Base-by-base conservation (phyloP, 2,113 vertebrate genomes). In the Misgurnus mizolepis region DNA sequence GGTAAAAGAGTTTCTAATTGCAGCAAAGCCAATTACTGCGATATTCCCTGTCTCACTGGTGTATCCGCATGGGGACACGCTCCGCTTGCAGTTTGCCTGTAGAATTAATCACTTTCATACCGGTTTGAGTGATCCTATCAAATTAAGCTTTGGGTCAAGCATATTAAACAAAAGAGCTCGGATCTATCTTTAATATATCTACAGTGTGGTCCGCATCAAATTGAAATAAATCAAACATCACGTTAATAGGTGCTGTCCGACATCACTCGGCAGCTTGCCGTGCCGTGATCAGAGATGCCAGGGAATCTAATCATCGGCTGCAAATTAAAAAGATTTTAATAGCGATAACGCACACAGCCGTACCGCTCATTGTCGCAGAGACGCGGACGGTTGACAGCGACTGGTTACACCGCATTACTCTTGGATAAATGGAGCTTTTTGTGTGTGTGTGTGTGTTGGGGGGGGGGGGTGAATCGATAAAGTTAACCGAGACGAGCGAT, bases 61-160 rank as follows among this genome's bases (percentile, higher is more conserved):
- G 89, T 90, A 91, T 92, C 92, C 94, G 93, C 77, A 93, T 93
- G 93, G 91, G 93, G 93, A 95, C 90, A 92, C 92, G 92, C 91
- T 92, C 90, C 89, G 91, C 91, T 95, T 94, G 95, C 95, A 93
- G 91, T 92, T 81, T 94, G 93, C 94, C 93, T 95, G 93, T 94
- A 93, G 93, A 95, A 94, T 94, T 94, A 94, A 95, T 95, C 94
- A 93, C 94, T 95, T 94, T 95, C 94, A 93, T 95, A 92, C 92
- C 92, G 94, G 93, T 95, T 92, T 93, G 92, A 94, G 91, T 92
- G 93, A 95, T 95, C 93, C 93, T 87, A 93, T 94, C 90, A 93
- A 95, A 95, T 94, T 93, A 94, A 93, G 92, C 93, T 94, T 94
- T 93, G 92, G 93, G 93, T 94, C 91, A 91, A 93, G 91, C 93